Evolutionary conservation across 2,888 invertebrate species (phyloP).

Genomic region (Diadromus collaris): DNA sequence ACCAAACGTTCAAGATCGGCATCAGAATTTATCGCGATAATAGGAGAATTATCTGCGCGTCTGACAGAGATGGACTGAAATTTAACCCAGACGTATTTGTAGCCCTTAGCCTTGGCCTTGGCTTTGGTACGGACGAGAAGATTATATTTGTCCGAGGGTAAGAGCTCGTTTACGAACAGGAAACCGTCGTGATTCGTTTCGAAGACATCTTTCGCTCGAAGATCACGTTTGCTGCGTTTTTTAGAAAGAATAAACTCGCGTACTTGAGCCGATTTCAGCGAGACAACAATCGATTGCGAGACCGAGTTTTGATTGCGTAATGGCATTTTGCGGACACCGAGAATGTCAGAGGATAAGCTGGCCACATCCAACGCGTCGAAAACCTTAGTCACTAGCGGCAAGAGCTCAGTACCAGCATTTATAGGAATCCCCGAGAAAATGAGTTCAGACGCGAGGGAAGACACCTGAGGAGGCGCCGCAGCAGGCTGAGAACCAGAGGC

Average conservation of each 20-base stretch:
- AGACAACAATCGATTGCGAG: neutral
- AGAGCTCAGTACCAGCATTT: neutral
- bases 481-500: neutral
- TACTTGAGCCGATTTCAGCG: neutral
- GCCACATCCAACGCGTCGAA: neutral
- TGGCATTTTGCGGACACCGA: neutral
- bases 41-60: neutral
- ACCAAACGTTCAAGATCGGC: neutral
- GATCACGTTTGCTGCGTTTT: neutral
- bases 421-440: neutral
- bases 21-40: neutral
- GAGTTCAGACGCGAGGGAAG: neutral
- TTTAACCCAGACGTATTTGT: slow-evolving; percentile 2
- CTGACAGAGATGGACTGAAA: neutral
- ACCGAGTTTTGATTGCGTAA: neutral
- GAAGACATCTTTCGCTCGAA: slow-evolving; percentile 11
- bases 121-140: neutral
- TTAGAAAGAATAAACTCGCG: neutral
- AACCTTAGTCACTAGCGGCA: neutral
- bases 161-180: slow-evolving; percentile 28
- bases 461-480: neutral
- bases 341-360: neutral
- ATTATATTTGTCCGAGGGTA: slow-evolving; percentile 10
- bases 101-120: neutral
- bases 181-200: neutral